Evolutionary conservation across 2,888 invertebrate species (phyloP), one percentile per base, ranked within the genome.

Genomic region (Drosophila cracens): DNA sequence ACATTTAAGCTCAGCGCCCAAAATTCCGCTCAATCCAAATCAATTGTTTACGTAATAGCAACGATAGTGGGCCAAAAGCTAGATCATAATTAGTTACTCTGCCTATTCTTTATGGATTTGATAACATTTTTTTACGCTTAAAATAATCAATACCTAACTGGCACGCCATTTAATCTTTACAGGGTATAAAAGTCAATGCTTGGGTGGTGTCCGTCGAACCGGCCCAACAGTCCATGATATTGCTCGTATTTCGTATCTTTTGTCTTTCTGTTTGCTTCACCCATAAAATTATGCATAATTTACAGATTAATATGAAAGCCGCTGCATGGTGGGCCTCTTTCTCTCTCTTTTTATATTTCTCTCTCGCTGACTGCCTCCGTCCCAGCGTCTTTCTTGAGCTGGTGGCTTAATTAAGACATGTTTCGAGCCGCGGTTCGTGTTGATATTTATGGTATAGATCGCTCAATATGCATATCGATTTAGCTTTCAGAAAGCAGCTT

Each of bases 211-310:
- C 70, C 53, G 56, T 46, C 54, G 68, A 70, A 67, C 59, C 73
- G 46, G 62, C 56, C 52, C 65, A 70, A 66, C 54, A 67, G 56
- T 71, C 76, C 51, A 49, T 63, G 54, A 67, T 52, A 62, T 64
- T 59, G 80, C 63, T 77, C 66, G 67, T 65, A 76, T 77, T 77
- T 69, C 68, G 73, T 77, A 27, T 48, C 74, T 78, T 83, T 70
- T 81, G 70, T 75, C 62, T 59, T 67, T 67, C 57, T 65, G 40
- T 71, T 71, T 54, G 61, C 58, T 57, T 67, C 70, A 72, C 33
- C 76, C 72, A 81, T 87, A 79, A 90, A 86, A 84, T 88, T 90
- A 90, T 86, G 90, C 86, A 86, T 86, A 86, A 90, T 86, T 90
- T 82, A 83, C 67, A 81, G 87, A 89, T 86, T 86, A 76, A 80